phyloP scores from a whole-genome alignment of 2,113 vertebrate species.

The Speoplatyrhinus poulsoni region DNA sequence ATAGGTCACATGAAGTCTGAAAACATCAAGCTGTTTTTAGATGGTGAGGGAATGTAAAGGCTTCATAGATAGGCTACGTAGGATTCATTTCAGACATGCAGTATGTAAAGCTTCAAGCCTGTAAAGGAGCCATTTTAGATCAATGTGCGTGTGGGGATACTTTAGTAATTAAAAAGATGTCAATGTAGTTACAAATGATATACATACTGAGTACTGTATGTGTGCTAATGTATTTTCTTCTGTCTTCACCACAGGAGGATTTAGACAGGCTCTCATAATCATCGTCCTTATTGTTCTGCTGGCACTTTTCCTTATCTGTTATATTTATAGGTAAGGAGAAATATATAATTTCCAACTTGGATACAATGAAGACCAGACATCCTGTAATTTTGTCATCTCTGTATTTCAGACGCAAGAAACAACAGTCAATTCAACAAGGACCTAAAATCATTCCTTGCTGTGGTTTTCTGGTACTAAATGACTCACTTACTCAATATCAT shows the following conservation, averaged over 20 bases:
- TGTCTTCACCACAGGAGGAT: slow-evolving; percentile 7
- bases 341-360: neutral
- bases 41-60: slow-evolving; percentile 21
- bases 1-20: slow-evolving; percentile 6
- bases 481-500: neutral
- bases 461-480: slow-evolving; percentile 3
- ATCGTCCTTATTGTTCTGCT: slow-evolving; percentile 3
- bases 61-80: neutral
- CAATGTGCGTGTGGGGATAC: too few relatives aligned
- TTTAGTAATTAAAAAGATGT: too few relatives aligned
- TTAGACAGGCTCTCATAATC: neutral
- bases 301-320: slow-evolving; percentile 11
- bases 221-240: neutral
- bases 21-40: neutral
- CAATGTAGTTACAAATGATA: neutral
- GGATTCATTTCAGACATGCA: too few relatives aligned
- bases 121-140: too few relatives aligned
- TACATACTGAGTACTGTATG: neutral
- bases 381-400: neutral
- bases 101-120: too few relatives aligned
- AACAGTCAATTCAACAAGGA: neutral
- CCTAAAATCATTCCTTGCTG: neutral
- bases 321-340: slow-evolving; percentile 26
- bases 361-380: neutral
- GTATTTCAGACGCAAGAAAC: slow-evolving; percentile 9